phyloP scores from a whole-genome alignment of 2,113 vertebrate species.

The Scalopus aquaticus region DNA sequence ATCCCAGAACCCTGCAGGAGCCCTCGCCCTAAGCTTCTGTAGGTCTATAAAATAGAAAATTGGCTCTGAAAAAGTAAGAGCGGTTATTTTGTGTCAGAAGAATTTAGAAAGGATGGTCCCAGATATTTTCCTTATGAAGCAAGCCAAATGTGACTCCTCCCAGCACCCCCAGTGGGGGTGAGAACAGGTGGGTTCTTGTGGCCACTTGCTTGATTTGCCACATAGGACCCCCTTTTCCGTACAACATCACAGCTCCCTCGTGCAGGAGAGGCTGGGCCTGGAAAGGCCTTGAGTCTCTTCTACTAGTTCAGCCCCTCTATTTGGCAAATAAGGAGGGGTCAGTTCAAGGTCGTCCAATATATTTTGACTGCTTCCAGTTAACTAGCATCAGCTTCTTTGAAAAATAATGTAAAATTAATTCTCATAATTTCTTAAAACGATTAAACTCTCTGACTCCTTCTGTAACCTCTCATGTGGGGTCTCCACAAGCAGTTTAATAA shows the following conservation, averaged over 20 bases:
- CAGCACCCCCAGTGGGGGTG: rapidly evolving
- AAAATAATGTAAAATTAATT: slow-evolving; percentile 18
- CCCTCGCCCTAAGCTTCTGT: too few relatives aligned
- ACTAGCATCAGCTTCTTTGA: background rate
- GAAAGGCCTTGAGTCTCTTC: background rate
- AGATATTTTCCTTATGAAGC: background rate
- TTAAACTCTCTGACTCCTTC: background rate
- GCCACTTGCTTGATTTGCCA: too few relatives aligned
- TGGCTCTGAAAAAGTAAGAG: background rate
- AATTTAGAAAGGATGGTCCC: background rate
- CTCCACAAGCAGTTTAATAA: slow-evolving; percentile 9
- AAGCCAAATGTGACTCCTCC: background rate
- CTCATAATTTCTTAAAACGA: background rate
- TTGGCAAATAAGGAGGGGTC: background rate
- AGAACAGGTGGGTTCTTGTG: background rate
- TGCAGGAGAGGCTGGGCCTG: background rate
- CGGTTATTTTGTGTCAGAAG: background rate
- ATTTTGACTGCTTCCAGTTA: background rate
- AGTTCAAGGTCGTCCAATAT: background rate
- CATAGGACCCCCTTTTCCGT: background rate
- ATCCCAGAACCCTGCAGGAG: background rate
- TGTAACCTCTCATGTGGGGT: background rate
- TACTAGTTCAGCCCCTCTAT: background rate
- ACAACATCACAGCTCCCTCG: background rate
- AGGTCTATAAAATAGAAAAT: background rate